Base-by-base conservation (phyloP, 2,888 invertebrate species). In the Notodonta ziczac region DNA sequence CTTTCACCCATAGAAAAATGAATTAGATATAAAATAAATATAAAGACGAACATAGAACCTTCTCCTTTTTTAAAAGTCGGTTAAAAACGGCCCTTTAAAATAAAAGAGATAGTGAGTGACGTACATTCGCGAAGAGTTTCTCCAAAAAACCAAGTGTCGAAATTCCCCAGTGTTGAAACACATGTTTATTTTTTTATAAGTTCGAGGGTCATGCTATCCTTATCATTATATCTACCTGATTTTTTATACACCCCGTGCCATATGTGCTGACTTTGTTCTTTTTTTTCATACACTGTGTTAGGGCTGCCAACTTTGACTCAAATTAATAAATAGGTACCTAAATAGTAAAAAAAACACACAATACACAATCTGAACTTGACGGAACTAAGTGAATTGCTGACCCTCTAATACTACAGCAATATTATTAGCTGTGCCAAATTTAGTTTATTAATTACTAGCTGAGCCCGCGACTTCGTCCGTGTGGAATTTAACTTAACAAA, bases 191-290 rank as follows among this genome's bases (percentile, higher is more conserved):
- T 73, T 73, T 74, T 77, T 59, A 61, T 60, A 64, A 61, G 46
- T 55, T 61, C 50, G 68, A 63, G 52, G 35, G 60, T 58, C 72
- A 69, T 68, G 76, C 80, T 78, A 80, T 73, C 65, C 66, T 74
- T 78, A 81, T 82, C 78, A 67, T 71, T 74, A 56, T 81, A 79
- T 80, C 80, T 86, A 86, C 87, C 87, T 86, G 88, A 76, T 83
- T 86, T 88, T 87, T 88, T 86, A 75, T 56, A 56, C 60, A 73
- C 65, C 77, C 74, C 67, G 64, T 64, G 63, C 76, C 83, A 84
- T 79, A 74, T 84, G 82, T 74, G 72, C 44, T 55, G 51, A 39
- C 39, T 3, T 46, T 48, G 62, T 61, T 9, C n/a, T 44, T 44
- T 52, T 52, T 50, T 16, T 16, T 50, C 6, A 2, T 7, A 50